Evolutionary conservation across 2,797 vertebrate genomes (phyloP), one percentile per base, ranked within the genome.

Genomic region (Dermochelys coriacea): DNA sequence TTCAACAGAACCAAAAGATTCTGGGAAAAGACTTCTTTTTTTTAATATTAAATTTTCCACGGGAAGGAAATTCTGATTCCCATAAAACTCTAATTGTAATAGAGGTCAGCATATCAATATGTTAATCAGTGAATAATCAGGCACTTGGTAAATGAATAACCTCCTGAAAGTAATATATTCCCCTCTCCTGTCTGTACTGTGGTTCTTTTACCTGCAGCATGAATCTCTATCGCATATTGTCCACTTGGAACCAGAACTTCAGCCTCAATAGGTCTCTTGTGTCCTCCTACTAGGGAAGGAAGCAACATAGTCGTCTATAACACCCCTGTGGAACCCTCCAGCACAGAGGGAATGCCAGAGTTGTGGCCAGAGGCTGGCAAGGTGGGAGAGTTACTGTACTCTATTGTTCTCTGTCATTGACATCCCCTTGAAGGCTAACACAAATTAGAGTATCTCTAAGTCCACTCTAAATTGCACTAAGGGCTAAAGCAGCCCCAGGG

Each of bases 41-140:
- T 77, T 37, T 11, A 49, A 51, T 6, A 0, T 12, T 29, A 19
- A 2, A 1, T 71, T 25, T 75, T 55, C 3, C 16, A 86, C 34
- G 59, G 19, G 2, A 86, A 80, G 14, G 54, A 90, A 78, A 71
- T 74, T 14, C 23, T 21, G 21, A 52, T 3, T 45, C 52, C 84
- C 80, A 27, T 5, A 27, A 4, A 78, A 59, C 34, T 27, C 23
- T 25, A 18, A 0, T 2, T 4, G 0, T 10, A 52, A 75, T 11
- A 87, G 31, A 19, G 19, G 15, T 50, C 4, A 3, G 77, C n/a
- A 21, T 55, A 6, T 12, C 34, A 27, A 15, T 61, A 6, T 5
- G 45, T 49, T 45, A 71, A 3, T 80, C 5, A 75, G 80, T 51
- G 81, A 12, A 50, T 23, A 80, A n/a, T 34, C 29, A 50, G 54